phyloP scores from a whole-genome alignment of 2,797 vertebrate species.

The Lindbergichthys nudifrons region DNA sequence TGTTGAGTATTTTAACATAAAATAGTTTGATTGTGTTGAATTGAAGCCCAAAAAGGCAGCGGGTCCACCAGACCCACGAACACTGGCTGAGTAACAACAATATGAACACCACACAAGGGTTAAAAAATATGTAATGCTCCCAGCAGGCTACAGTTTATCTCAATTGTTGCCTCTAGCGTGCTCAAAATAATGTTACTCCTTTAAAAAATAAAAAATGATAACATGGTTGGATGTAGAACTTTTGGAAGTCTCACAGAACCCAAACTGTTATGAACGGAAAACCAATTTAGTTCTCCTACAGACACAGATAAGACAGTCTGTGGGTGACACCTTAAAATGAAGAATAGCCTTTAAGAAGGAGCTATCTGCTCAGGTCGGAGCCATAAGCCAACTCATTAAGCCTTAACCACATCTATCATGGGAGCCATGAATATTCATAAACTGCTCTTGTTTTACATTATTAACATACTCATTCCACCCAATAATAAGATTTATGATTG shows the following conservation, averaged over 20 bases:
- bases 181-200: no score
- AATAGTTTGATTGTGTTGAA: no score
- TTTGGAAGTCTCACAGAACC: slow-evolving; percentile 1
- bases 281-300: slow-evolving; percentile 43
- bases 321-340: slow-evolving; percentile 43
- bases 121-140: neutral
- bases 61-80: no score
- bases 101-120: no score
- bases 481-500: slow-evolving; percentile 67
- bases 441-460: slow-evolving; percentile 70
- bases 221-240: neutral
- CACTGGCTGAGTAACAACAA: no score
- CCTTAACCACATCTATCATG: slow-evolving; percentile 58
- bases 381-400: slow-evolving; percentile 56
- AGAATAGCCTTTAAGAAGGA: slow-evolving; percentile 44
- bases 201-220: no score
- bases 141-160: no score
- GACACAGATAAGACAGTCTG: slow-evolving; percentile 32
- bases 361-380: slow-evolving; percentile 36
- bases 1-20: no score
- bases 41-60: no score
- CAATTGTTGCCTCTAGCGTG: neutral
- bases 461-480: slow-evolving; percentile 67
- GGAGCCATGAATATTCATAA: slow-evolving; percentile 73
- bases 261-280: slow-evolving; percentile 32